Percentiles rank a stretch among this genome's conserved stretches.
These are phyloP conservation scores for Caiman crocodilus DNA, from an alignment of 2,797 vertebrate species.

Conservation along the genomic window DNA sequence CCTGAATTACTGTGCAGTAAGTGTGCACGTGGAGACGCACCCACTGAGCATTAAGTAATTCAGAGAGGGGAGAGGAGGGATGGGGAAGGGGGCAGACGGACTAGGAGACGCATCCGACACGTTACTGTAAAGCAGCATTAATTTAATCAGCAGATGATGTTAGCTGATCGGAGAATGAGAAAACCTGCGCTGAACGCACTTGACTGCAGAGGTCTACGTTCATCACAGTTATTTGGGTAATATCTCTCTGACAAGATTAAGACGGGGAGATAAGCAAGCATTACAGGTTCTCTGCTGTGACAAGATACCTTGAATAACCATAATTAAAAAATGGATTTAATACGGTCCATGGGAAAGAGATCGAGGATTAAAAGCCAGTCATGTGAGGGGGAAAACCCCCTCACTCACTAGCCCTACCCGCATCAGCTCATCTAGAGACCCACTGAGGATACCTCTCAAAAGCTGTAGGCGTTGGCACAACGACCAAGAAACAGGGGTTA, in stretches of 20 bases:
- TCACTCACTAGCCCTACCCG: not conserved
- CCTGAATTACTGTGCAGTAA: too few relatives aligned
- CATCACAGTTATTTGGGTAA: rapidly evolving
- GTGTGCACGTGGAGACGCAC: too few relatives aligned
- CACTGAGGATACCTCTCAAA: not conserved
- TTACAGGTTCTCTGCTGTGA: not conserved
- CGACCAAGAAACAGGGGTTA: not conserved
- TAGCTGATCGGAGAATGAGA: rapidly evolving
- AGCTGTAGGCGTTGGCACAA: not conserved
- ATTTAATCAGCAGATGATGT: not conserved
- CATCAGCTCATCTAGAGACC: not conserved
- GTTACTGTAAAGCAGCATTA: not conserved
- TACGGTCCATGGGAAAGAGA: not conserved
- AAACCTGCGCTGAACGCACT: rapidly evolving
- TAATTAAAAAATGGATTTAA: not conserved
- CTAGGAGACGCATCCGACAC: not conserved
- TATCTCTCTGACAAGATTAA: not conserved
- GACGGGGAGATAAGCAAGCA: not conserved
- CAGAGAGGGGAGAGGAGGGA: too few relatives aligned
- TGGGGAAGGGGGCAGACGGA: too few relatives aligned
- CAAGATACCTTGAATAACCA: too few relatives aligned
- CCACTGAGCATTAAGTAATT: too few relatives aligned
- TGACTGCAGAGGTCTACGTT: rapidly evolving
- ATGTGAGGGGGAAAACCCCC: not conserved
- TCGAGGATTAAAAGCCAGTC: not conserved